These are phyloP conservation scores for Styela plicata DNA, from an alignment of 23 tunicate species.

Conservation along the genomic window DNA sequence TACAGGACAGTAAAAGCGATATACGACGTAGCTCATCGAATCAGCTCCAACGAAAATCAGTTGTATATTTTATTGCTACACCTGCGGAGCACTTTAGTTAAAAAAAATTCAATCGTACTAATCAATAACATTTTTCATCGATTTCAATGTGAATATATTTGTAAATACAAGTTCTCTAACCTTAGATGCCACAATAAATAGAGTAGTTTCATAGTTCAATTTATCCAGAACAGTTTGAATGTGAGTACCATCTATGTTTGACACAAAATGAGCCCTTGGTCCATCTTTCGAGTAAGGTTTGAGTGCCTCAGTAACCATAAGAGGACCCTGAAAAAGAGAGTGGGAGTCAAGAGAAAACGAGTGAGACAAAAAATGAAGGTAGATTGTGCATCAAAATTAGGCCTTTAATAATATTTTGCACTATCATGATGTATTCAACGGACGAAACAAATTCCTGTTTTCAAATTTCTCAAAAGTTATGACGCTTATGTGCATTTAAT, in stretches of 20 bases:
- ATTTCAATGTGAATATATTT: neutral
- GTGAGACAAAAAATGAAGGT: neutral
- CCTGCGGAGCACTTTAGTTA: no score
- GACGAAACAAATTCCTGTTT: no score
- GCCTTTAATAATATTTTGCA: no score
- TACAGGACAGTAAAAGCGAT: no score
- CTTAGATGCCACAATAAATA: conserved; percentile 95
- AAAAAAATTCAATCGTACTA: no score
- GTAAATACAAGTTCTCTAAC: no score
- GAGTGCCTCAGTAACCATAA: conserved; percentile 98
- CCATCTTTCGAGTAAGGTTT: conserved; percentile 83
- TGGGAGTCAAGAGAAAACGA: neutral
- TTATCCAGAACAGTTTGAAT: conserved; percentile 65
- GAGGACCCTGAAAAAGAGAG: conserved; percentile 70
- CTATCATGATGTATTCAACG: no score
- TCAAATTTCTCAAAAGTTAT: no score
- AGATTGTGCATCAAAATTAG: no score
- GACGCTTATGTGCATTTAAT: no score
- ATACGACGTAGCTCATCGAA: no score
- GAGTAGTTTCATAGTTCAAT: conserved; percentile 83
- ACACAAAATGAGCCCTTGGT: conserved; percentile 89
- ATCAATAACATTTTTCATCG: no score
- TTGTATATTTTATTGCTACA: neutral
- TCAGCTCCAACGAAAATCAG: neutral
- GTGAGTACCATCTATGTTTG: conserved; percentile 98